Base-by-base conservation (phyloP, 2,797 vertebrate genomes). In the Scarus forsteni region DNA sequence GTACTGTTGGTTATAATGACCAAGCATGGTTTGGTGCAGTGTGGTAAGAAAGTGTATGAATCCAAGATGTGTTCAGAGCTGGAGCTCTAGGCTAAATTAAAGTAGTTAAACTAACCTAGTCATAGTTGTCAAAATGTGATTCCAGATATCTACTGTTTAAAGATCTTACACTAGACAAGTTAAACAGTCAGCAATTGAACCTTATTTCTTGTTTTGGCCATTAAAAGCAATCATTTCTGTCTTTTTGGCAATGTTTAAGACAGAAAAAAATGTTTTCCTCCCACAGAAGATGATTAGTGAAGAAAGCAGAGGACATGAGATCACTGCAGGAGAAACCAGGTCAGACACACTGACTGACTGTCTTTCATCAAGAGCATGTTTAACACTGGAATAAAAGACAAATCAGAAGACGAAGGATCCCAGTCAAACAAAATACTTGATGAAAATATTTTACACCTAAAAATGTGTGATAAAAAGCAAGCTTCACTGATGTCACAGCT, bases 241-340 rank as follows among this genome's bases (percentile, higher is more conserved):
- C 8, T 51, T 8, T 8, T 18, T 16, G 50, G 7, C 50, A n/a
- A 39, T 49, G 42, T 61, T 40, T 57, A 34, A 59, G 43, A n/a
- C 27, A 43, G 18, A 10, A 16, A 11, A 3, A 38, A 18, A 40
- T 40, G 5, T 10, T 39, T 61, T 53, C 52, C 36, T 48, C 43
- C 15, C 13, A 11, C 40, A 60, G 51, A 50, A 12, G 5, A 43
- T 45, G 19, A 59, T 58, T 12, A 34, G 11, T 48, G 34, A 39
- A 48, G 40, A 53, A 62, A 45, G 2, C 7, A 18, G 42, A 60
- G n/a, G 45, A 66, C 13, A 48, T 73, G 55, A 59, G 10, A 44
- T 42, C 70, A 42, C 60, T 61, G 60, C 18, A 59, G 16, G 5
- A 48, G 5, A 16, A 35, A 58, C 54, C 66, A 62, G 71, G 66